Evolutionary conservation across 2,888 invertebrate species (phyloP).

Genomic region (Allygus modestus): DNA sequence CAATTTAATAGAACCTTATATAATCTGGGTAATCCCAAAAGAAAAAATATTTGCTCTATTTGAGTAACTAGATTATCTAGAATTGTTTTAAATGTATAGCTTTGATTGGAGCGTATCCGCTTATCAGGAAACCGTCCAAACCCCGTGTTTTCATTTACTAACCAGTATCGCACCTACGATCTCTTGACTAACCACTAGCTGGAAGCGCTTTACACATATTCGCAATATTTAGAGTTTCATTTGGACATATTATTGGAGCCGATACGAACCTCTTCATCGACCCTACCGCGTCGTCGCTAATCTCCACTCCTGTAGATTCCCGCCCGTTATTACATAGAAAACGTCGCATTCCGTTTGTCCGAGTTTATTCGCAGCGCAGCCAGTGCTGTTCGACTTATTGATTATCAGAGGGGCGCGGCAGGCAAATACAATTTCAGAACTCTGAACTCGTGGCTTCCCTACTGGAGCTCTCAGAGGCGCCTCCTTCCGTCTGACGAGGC

Average conservation of each 20-base stretch:
- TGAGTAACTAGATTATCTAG: too few relatives aligned
- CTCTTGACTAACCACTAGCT: too few relatives aligned
- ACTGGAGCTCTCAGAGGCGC: too few relatives aligned
- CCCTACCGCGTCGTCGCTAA: background rate
- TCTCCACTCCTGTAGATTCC: background rate
- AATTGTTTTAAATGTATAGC: too few relatives aligned
- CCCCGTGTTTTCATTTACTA: too few relatives aligned
- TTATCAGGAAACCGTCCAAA: too few relatives aligned
- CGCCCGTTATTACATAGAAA: background rate
- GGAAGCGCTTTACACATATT: too few relatives aligned
- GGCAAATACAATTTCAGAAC: slow-evolving; percentile 30
- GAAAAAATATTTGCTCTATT: too few relatives aligned
- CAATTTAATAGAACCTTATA: too few relatives aligned
- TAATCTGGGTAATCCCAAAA: too few relatives aligned
- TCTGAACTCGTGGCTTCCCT: slow-evolving; percentile 5
- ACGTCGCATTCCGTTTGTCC: background rate
- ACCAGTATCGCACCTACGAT: too few relatives aligned
- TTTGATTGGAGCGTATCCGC: too few relatives aligned
- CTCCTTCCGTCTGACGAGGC: background rate
- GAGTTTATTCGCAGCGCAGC: background rate
- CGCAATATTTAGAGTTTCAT: background rate
- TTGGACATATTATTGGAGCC: background rate
- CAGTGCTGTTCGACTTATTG: background rate
- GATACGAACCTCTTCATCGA: background rate
- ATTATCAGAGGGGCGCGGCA: background rate